These are phyloP conservation scores for Drosophila suzukii DNA, from an alignment of 1,140 invertebrate genomes.

Conservation along the genomic window DNA sequence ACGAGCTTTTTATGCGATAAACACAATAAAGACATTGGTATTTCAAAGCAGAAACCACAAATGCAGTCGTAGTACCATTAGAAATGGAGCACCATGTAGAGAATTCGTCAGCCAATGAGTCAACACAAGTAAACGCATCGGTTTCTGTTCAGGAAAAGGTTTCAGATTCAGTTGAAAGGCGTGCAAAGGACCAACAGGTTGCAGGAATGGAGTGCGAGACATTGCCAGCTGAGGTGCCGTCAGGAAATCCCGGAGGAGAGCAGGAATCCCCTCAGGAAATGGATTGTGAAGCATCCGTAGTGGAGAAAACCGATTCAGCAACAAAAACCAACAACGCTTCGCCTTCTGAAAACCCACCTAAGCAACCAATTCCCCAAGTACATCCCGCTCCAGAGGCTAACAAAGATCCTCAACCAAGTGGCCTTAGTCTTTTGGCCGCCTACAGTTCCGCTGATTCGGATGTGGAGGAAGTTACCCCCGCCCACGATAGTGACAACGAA, in stretches of 20 bases:
- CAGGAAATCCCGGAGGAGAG: neutral
- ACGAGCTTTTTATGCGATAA: slow-evolving; percentile 1
- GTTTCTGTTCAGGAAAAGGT: neutral
- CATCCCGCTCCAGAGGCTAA: slow-evolving; percentile 18
- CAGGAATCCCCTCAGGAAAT: slow-evolving; percentile 10
- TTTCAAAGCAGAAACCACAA: slow-evolving; percentile 4
- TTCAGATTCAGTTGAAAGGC: neutral
- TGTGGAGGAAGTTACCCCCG: slow-evolving; percentile 16
- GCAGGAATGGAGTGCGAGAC: slow-evolving; percentile 22
- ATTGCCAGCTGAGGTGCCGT: neutral
- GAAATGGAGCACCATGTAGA: slow-evolving; percentile 3
- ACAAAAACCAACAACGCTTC: neutral
- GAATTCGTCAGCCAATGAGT: neutral
- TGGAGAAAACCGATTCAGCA: neutral
- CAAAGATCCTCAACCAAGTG: slow-evolving; percentile 10
- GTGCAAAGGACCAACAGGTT: no score
- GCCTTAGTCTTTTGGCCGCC: slow-evolving; percentile 65
- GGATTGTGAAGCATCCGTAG: slow-evolving; percentile 13
- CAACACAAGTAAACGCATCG: neutral
- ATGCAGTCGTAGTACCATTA: neutral
- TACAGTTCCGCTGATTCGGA: slow-evolving; percentile 69
- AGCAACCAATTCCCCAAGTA: neutral
- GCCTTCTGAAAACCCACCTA: neutral
- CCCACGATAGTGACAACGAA: slow-evolving; percentile 51
- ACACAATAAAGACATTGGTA: neutral